These are phyloP conservation scores for Smutsia temminckii DNA, from an alignment of 2,797 vertebrate genomes.

Conservation along the genomic window DNA sequence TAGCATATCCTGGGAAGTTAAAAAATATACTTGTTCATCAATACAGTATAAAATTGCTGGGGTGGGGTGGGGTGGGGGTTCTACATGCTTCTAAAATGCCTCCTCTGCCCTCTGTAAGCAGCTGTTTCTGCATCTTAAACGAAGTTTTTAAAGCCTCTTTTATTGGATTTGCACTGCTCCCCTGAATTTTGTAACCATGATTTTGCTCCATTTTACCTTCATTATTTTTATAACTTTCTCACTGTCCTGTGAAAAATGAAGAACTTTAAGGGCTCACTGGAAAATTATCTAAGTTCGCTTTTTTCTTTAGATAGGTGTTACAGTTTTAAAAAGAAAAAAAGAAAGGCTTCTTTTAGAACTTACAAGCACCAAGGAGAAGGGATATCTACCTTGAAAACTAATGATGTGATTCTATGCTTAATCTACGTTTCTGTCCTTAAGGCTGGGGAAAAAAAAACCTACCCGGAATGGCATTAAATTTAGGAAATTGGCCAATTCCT, in stretches of 20 bases:
- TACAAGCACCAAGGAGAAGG: conserved; percentile 32
- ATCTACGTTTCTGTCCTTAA: conserved; percentile 25
- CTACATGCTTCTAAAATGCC: background rate
- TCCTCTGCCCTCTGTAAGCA: background rate
- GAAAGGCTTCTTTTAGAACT: background rate
- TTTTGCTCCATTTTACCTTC: conserved; percentile 33
- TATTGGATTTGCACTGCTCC: background rate
- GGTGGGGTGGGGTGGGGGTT: background rate
- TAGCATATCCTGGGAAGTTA: background rate
- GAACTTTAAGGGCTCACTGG: background rate
- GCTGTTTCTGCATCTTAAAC: background rate
- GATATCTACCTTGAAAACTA: conserved; percentile 46
- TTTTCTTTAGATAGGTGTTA: conserved; percentile 10
- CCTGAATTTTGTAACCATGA: conserved; percentile 9
- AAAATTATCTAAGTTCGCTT: background rate
- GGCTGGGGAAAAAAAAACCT: background rate
- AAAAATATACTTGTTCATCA: background rate
- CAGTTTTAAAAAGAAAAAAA: background rate
- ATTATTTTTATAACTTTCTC: conserved; percentile 35
- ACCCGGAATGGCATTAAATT: conserved; percentile 53
- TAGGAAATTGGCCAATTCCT: conserved; percentile 42
- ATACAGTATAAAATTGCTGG: background rate
- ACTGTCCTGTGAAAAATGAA: conserved; percentile 20
- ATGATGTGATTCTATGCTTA: conserved; percentile 34
- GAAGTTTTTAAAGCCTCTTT: conserved; percentile 33